Base-by-base conservation (phyloP, 1,140 invertebrate species). In the Hermatobates lingyangjiaoensis region DNA sequence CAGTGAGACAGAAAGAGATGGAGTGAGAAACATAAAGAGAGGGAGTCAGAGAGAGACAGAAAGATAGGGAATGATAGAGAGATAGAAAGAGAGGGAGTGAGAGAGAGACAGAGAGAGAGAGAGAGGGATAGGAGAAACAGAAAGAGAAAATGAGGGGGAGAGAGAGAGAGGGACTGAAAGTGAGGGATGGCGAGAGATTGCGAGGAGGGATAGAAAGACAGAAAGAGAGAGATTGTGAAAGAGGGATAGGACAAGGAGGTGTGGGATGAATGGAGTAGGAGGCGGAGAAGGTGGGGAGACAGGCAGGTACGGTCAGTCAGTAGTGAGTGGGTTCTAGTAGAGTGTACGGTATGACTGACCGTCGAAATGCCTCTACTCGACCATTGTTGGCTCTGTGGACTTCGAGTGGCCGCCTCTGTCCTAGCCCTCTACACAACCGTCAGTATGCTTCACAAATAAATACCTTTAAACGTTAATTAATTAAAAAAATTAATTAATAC, bases 71-170 rank as follows among this genome's bases (percentile, higher is more conserved):
- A 20, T 54, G 54, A 52, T 38, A 54, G 47, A 54, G 55, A 53
- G 55, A 60, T 60, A 58, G 64, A 56, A 58, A 64, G 62, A 66
- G 66, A 66, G 65, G 66, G 64, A 66, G 64, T 66, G 66, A 66
- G 57, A 64, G 66, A 65, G 60, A 49, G 30, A 59, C 51, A 57
- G 55, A 64, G 66, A 66, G 66, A 64, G 50, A 58, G 62, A 64
- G 64, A 67, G 66, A 64, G 57, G 63, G 46, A 27, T 18, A 48
- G 27, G 18, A 52, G 59, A 58, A 60, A 60, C 10, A 18, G 18
- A 18, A 34, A 10, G 30, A 18, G 30, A 34, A 18, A 34, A 18
- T 12, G 30, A 34, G 30, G 18, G 30, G 18, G 30, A 34, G 30
- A 34, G 30, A 34, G 30, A 34, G 30, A 34, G 30, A 34, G 61